Base-by-base conservation (phyloP, 2,888 invertebrate genomes). In the Drosophila antonietae region DNA sequence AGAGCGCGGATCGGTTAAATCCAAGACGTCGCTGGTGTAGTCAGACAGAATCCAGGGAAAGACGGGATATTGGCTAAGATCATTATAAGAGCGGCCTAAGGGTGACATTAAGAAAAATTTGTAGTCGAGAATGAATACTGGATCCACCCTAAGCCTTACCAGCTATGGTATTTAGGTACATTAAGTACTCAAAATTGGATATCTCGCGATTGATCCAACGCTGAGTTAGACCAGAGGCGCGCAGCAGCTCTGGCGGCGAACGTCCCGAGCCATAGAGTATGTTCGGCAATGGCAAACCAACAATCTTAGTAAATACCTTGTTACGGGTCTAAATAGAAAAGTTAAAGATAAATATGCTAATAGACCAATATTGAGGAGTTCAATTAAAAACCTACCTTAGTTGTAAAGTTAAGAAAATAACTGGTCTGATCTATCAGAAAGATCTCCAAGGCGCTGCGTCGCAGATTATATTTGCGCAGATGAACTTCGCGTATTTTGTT, bases 21-120 rank as follows among this genome's bases (percentile, higher is more conserved):
- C 95, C 66, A 96, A 91, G 75, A 94, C 94, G 85, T 95, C 94
- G 70, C 95, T 95, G 53, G 95, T 94, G 90, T 96, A 96, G 90
- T 96, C 96, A 4, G 95, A 94, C n/a, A 96, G 91, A 75, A 96
- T 95, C 96, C 96, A 96, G 7, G 96, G 96, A 90, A 96, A 96
- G 39, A 96, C 95, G 6, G 96, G 96, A 92, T 96, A 96, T 92
- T 96, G 96, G 93, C 96, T 96, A 47, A 96, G 93, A 91, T 96
- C 96, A 91, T 96, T 96, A 92, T 96, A 96, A 1, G 95, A 95
- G 57, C 96, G 93, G 12, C 96, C 96, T 92, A 47, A 0, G 23
- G 3, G 9, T 14, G 2, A 3, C 1, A 35, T 20, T 18, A 18
- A 0, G 2, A 15, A 14, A 8, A 2, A 10, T 35, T 7, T 3